phyloP scores from a whole-genome alignment of 2,888 invertebrate genomes.

The Allacma fusca region DNA sequence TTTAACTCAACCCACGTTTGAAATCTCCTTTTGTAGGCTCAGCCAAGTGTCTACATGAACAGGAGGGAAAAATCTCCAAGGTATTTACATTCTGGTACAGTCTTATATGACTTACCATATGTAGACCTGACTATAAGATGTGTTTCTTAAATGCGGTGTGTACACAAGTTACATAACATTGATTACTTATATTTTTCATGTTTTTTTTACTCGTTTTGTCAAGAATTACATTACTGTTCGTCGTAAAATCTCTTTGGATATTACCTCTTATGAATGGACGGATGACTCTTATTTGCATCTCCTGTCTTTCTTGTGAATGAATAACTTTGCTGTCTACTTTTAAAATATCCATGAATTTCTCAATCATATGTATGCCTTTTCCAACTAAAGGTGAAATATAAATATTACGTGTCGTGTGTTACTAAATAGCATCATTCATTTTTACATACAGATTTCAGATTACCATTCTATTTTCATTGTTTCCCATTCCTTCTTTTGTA shows the following conservation, averaged over 20 bases:
- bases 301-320: conserved; percentile 22
- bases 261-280: conserved; percentile 16
- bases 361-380: background rate
- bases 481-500: too few relatives aligned
- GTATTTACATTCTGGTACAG: background rate
- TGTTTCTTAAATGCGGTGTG: background rate
- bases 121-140: background rate
- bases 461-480: too few relatives aligned
- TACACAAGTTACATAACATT: background rate
- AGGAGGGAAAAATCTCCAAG: background rate
- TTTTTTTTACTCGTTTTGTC: background rate
- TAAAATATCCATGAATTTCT: background rate
- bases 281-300: conserved; percentile 29
- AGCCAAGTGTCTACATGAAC: too few relatives aligned
- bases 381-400: background rate
- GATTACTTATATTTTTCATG: background rate
- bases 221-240: conserved; percentile 1
- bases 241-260: conserved; percentile 3
- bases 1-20: conserved; percentile 20
- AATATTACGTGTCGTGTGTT: too few relatives aligned
- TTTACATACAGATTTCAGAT: too few relatives aligned
- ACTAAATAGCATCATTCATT: too few relatives aligned
- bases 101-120: background rate
- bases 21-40: conserved; percentile 3
- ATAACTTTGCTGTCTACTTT: background rate